These are phyloP conservation scores for Trichogramma dendrolimi DNA, from an alignment of 2,888 invertebrate genomes.

Conservation along the genomic window DNA sequence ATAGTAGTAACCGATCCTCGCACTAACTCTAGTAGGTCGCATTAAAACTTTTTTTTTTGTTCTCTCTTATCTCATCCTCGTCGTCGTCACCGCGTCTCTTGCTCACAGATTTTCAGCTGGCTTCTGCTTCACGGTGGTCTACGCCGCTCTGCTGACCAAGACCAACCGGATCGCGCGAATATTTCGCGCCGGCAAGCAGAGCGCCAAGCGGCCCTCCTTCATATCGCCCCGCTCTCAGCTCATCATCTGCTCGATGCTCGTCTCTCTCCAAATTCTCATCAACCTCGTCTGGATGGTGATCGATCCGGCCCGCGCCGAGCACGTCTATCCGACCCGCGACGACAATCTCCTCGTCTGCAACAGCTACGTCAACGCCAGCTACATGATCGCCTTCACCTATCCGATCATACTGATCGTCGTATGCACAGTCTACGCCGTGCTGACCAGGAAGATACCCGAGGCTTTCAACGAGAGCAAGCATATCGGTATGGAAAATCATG, in stretches of 20 bases:
- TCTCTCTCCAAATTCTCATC: constrained; percentile 85
- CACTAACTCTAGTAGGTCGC: no score
- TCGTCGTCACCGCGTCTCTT: no score
- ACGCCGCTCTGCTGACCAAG: constrained; percentile 93
- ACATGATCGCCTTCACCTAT: constrained; percentile 91
- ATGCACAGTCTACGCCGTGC: constrained; percentile 93
- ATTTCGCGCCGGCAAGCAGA: constrained; percentile 93
- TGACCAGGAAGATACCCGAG: constrained; percentile 95
- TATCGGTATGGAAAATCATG: constrained; percentile 65
- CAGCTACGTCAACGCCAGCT: constrained; percentile 86
- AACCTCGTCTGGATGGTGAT: constrained; percentile 90
- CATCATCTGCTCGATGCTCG: constrained; percentile 80
- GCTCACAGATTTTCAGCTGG: constrained; percentile 76
- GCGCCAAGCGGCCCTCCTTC: constrained; percentile 89
- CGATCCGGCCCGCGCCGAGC: constrained; percentile 82
- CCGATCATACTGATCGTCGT: constrained; percentile 85
- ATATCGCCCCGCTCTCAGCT: constrained; percentile 89
- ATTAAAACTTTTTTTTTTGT: no score
- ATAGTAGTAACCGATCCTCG: no score
- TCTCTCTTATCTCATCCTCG: no score
- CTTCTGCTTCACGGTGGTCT: constrained; percentile 94
- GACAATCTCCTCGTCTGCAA: constrained; percentile 91
- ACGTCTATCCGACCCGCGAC: constrained; percentile 86
- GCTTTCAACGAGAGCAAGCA: constrained; percentile 98
- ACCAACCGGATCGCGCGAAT: constrained; percentile 95